A percentile compares a stretch with the other conserved stretches of the same genome.
phyloP scores from a whole-genome alignment of 2,888 invertebrate species.

The Eurytoma californica region DNA sequence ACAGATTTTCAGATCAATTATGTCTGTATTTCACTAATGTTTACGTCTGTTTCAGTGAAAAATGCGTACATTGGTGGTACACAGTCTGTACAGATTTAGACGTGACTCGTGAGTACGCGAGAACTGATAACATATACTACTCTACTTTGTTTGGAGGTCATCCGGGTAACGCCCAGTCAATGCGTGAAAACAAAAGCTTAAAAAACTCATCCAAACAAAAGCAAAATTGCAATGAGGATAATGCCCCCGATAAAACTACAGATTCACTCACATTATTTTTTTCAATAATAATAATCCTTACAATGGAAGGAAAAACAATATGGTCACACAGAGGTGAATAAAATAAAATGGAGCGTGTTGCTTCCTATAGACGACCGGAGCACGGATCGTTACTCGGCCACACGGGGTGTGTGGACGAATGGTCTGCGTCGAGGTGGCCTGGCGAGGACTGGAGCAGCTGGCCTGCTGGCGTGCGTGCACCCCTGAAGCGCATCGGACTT shows the following conservation, averaged over 20 bases:
- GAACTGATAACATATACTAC: not conserved
- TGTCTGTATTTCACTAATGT: too few species aligned
- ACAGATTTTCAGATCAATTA: too few species aligned
- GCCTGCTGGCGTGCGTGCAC: not conserved
- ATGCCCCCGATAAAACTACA: slow-evolving; percentile 60
- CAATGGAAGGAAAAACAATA: slow-evolving; percentile 68
- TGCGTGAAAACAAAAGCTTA: not conserved
- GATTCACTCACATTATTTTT: slow-evolving; percentile 69
- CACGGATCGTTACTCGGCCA: not conserved
- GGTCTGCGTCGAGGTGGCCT: not conserved
- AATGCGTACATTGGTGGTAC: too few species aligned
- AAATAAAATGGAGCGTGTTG: slow-evolving; percentile 46
- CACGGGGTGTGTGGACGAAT: not conserved
- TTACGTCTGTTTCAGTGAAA: too few species aligned
- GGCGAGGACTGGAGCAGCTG: not conserved
- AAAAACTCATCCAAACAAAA: not conserved
- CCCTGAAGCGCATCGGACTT: not conserved
- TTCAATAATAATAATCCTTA: slow-evolving; percentile 67
- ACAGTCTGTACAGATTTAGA: too few species aligned
- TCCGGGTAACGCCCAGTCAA: slow-evolving; percentile 24
- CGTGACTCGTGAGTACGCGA: not conserved
- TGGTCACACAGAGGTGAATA: slow-evolving; percentile 63
- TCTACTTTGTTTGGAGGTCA: not conserved
- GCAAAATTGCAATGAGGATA: slow-evolving; percentile 18
- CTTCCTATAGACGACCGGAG: slow-evolving; percentile 21